phyloP scores from a whole-genome alignment of 2,113 vertebrate genomes.

The Paralichthys olivaceus region DNA sequence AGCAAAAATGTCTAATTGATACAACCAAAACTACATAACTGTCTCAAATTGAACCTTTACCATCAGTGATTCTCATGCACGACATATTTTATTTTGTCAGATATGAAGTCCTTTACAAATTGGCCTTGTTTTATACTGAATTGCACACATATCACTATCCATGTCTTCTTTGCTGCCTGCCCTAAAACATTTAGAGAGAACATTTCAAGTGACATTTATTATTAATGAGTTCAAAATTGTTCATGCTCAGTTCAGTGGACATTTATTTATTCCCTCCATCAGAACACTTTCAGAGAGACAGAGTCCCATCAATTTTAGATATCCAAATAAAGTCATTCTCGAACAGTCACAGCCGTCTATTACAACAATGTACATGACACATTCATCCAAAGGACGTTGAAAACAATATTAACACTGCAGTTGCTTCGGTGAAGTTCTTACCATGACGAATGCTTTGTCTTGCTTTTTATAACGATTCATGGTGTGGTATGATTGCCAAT shows the following conservation, averaged over 20 bases:
- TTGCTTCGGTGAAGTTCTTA: conserved; percentile 34
- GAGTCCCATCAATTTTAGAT: conserved; percentile 62
- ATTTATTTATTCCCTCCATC: conserved; percentile 73
- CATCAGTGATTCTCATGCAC: conserved; percentile 34
- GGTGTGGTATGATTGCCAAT: conserved; percentile 25
- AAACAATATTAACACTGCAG: conserved; percentile 42
- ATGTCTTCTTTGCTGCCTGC: conserved; percentile 61
- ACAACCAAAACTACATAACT: conserved; percentile 41
- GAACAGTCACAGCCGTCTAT: conserved; percentile 56
- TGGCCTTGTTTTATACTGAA: conserved; percentile 32
- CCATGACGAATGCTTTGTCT: conserved; percentile 46
- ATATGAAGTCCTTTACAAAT: conserved; percentile 42
- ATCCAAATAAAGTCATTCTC: conserved; percentile 56
- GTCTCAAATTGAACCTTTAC: conserved; percentile 38
- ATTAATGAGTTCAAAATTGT: conserved; percentile 73
- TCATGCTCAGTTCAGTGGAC: conserved; percentile 67
- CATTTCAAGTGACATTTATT: conserved; percentile 73
- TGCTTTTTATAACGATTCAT: conserved; percentile 35
- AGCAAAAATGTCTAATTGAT: conserved; percentile 43
- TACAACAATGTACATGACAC: conserved; percentile 47
- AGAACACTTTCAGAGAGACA: conserved; percentile 61
- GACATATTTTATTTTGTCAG: conserved; percentile 31
- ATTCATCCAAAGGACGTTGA: conserved; percentile 57
- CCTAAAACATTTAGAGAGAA: conserved; percentile 73
- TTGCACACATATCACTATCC: conserved; percentile 62